Evolutionary conservation across 2,888 invertebrate species (phyloP).

Genomic region (Eupithecia pulchellata): DNA sequence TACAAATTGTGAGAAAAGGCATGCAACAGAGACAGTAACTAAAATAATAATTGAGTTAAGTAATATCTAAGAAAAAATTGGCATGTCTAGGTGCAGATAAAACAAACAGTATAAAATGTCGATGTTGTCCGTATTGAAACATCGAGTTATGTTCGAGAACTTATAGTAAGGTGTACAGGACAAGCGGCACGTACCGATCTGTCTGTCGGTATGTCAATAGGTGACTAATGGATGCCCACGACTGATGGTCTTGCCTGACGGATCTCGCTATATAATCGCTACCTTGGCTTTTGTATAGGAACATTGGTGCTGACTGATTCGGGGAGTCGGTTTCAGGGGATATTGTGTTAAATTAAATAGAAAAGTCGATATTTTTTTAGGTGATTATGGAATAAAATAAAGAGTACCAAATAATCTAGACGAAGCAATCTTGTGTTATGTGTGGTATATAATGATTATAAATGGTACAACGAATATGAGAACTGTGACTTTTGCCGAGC

Average conservation of each 20-base stretch:
- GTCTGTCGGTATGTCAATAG: constrained; percentile 76
- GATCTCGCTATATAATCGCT: constrained; percentile 42
- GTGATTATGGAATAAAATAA: too few relatives aligned
- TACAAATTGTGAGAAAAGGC: too few relatives aligned
- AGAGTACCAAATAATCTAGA: too few relatives aligned
- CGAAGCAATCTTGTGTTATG: too few relatives aligned
- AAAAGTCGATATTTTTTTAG: background rate
- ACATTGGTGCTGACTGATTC: background rate
- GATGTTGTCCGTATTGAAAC: background rate
- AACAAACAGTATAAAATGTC: background rate
- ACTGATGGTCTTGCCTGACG: constrained; percentile 56
- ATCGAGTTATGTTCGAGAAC: constrained; percentile 33
- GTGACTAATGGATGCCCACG: constrained; percentile 70
- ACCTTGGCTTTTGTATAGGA: constrained; percentile 6
- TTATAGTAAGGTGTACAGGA: constrained; percentile 52
- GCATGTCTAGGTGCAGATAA: background rate
- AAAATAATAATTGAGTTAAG: too few relatives aligned
- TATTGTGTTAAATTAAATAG: background rate
- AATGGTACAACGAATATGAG: too few relatives aligned
- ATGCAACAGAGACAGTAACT: too few relatives aligned
- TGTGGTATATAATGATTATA: too few relatives aligned
- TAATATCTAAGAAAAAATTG: too few relatives aligned
- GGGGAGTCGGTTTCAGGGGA: background rate
- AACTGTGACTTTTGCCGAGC: too few relatives aligned
- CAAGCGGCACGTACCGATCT: constrained; percentile 71